These are phyloP conservation scores for Grammomys dolichurus DNA, from an alignment of 2,113 vertebrate genomes.

Conservation along the genomic window DNA sequence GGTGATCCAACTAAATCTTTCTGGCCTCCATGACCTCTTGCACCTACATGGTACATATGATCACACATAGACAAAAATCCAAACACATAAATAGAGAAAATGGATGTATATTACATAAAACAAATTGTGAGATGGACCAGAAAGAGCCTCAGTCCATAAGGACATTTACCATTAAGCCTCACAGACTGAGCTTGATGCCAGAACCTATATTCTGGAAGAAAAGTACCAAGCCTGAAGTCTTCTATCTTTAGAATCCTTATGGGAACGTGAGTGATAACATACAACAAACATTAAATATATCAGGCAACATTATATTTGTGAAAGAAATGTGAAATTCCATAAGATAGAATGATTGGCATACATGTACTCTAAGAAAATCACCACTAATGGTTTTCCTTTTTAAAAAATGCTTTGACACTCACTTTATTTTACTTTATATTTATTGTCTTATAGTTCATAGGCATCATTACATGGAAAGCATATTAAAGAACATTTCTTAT, in stretches of 20 bases:
- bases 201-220: background rate
- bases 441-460: background rate
- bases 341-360: background rate
- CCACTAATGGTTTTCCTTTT: background rate
- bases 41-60: background rate
- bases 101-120: background rate
- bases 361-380: background rate
- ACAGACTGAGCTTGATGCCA: background rate
- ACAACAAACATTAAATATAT: background rate
- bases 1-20: accelerated
- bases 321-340: background rate
- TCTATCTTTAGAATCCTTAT: background rate
- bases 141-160: background rate
- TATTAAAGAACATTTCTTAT: constrained; percentile 26
- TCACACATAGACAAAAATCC: background rate
- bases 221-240: background rate
- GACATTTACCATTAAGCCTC: background rate
- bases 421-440: background rate
- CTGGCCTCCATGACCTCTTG: background rate
- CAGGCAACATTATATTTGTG: background rate
- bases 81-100: background rate
- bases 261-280: background rate
- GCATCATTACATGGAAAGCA: background rate
- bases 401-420: background rate
- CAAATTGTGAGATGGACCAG: background rate